These are phyloP conservation scores for Pseudomugil tenellus DNA, from an alignment of 2,797 vertebrate genomes.

Conservation along the genomic window DNA sequence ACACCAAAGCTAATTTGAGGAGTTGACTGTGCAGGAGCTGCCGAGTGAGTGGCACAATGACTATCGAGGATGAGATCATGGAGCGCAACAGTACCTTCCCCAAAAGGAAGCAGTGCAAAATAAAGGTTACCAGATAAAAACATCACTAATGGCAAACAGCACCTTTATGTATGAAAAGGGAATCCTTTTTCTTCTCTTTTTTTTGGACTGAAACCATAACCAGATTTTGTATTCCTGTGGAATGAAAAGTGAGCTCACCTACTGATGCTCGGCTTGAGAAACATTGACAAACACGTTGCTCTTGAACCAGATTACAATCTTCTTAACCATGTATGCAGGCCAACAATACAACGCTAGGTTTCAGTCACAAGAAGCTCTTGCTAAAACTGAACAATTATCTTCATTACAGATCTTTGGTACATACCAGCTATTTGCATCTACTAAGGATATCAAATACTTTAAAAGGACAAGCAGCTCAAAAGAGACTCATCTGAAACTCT, in stretches of 20 bases:
- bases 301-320: constrained; percentile 49
- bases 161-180: constrained; percentile 60
- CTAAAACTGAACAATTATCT: constrained; percentile 69
- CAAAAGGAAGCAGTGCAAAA: constrained; percentile 69
- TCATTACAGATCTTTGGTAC: constrained; percentile 82
- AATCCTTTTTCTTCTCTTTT: neutral
- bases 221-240: constrained; percentile 46
- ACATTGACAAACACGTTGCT: constrained; percentile 63
- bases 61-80: constrained; percentile 47
- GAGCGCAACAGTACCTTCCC: constrained; percentile 69
- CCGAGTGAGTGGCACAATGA: constrained; percentile 62
- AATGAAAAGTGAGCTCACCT: constrained; percentile 34
- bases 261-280: constrained; percentile 50
- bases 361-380: constrained; percentile 49
- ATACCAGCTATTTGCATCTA: constrained; percentile 70
- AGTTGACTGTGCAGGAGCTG: constrained; percentile 68
- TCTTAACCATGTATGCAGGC: constrained; percentile 53
- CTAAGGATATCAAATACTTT: constrained; percentile 50
- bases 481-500: constrained; percentile 37
- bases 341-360: constrained; percentile 48
- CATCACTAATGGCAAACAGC: constrained; percentile 73
- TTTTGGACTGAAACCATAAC: constrained; percentile 26
- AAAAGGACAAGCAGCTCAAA: constrained; percentile 68
- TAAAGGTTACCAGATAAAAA: constrained; percentile 63
- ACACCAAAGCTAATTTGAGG: constrained; percentile 63